A percentile compares a stretch with the other conserved stretches of the same genome.
These are phyloP conservation scores for Trichomalopsis sarcophagae DNA, from an alignment of 1,140 invertebrate species.

Conservation along the genomic window DNA sequence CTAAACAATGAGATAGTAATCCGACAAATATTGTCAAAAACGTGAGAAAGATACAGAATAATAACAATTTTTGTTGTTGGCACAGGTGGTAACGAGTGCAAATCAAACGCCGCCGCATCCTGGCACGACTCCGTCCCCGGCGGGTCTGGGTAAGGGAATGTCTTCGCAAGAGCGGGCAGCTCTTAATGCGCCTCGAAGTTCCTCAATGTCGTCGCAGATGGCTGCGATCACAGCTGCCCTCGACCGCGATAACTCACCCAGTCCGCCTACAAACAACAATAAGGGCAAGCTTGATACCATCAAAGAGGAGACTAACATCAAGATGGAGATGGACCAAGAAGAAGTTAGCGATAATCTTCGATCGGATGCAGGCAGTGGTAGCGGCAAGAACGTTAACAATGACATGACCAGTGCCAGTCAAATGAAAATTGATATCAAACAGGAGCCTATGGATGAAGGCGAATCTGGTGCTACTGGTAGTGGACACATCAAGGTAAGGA, in stretches of 20 bases:
- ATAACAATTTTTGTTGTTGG: not conserved
- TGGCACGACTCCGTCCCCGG: conserved; percentile 70
- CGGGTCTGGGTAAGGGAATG: conserved; percentile 73
- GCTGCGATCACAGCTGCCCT: conserved; percentile 81
- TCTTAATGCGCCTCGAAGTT: conserved; percentile 72
- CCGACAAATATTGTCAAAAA: not conserved
- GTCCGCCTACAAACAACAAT: conserved; percentile 76
- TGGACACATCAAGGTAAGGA: conserved; percentile 36
- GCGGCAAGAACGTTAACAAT: conserved; percentile 81
- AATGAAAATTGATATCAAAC: conserved; percentile 84
- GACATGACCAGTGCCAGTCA: conserved; percentile 67
- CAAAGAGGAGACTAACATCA: conserved; percentile 80
- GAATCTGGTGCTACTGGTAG: conserved; percentile 30
- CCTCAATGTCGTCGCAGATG: conserved; percentile 81
- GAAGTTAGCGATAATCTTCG: conserved; percentile 72
- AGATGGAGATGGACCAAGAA: conserved; percentile 79
- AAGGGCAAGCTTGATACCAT: conserved; percentile 81
- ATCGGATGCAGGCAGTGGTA: conserved; percentile 63
- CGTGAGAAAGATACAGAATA: not conserved
- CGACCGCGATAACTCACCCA: conserved; percentile 81
- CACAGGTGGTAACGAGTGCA: conserved; percentile 59
- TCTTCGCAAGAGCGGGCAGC: conserved; percentile 73
- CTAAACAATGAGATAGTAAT: too few species aligned
- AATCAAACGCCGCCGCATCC: conserved; percentile 73
- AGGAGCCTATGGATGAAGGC: conserved; percentile 78